These are phyloP conservation scores for Sebastes reedi DNA, from an alignment of 2,797 vertebrate genomes.

Conservation along the genomic window DNA sequence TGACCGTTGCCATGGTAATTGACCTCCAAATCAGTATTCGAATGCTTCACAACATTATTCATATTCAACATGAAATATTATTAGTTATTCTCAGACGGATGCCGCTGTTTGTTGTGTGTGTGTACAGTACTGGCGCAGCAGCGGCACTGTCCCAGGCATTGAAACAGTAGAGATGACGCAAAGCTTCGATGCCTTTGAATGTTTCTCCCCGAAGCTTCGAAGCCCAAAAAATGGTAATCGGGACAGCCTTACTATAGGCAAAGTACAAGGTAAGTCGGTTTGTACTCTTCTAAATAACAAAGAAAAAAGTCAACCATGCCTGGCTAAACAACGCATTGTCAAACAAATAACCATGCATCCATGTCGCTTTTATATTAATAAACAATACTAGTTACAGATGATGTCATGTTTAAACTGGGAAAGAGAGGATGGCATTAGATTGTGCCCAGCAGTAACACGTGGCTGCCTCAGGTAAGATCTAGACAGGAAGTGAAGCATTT, in stretches of 20 bases:
- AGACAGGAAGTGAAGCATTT: neutral
- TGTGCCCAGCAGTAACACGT: neutral
- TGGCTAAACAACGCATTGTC: neutral
- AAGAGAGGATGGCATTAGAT: neutral
- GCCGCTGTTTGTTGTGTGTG: too few relatives aligned
- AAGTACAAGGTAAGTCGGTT: neutral
- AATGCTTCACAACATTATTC: too few relatives aligned
- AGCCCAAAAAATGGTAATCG: too few relatives aligned
- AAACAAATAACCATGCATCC: neutral
- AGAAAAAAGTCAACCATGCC: neutral
- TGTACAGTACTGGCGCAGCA: too few relatives aligned
- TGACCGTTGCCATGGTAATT: too few relatives aligned
- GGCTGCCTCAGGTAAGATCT: neutral
- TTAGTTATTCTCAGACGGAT: too few relatives aligned
- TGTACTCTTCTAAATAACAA: neutral
- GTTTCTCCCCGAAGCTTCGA: too few relatives aligned
- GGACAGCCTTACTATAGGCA: neutral
- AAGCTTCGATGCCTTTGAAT: too few relatives aligned
- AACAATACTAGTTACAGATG: neutral
- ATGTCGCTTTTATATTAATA: neutral
- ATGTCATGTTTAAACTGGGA: neutral
- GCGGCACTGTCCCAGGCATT: too few relatives aligned
- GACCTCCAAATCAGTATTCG: too few relatives aligned
- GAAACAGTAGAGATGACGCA: rapidly evolving
- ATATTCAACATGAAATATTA: too few relatives aligned